Percentiles rank a stretch among this genome's conserved stretches.
Evolutionary conservation across 2,888 invertebrate genomes (phyloP).

Genomic region (Pheosia tremula): DNA sequence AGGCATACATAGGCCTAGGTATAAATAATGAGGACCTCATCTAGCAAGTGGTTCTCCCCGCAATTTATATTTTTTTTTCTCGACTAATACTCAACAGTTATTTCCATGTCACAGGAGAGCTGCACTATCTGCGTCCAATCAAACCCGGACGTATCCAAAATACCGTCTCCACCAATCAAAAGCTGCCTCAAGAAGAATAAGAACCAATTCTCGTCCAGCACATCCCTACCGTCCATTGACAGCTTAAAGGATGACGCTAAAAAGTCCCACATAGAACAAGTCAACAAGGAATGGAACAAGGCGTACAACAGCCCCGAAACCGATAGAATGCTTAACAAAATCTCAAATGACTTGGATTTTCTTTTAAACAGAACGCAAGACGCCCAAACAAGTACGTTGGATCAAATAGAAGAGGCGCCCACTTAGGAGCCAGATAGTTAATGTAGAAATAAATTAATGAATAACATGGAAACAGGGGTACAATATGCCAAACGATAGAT

Average conservation of each 20-base stretch:
- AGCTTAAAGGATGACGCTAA: constrained; percentile 53
- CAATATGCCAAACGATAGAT: constrained; percentile 51
- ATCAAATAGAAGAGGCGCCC: constrained; percentile 72
- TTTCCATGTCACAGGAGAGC: constrained; percentile 42
- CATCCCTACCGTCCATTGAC: constrained; percentile 70
- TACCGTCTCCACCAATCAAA: constrained; percentile 71
- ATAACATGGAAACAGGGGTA: constrained; percentile 70
- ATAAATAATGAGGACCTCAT: no score
- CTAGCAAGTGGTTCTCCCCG: no score
- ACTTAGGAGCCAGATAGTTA: constrained; percentile 54
- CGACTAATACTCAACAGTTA: neutral
- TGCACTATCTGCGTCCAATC: constrained; percentile 74
- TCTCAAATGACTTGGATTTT: constrained; percentile 93
- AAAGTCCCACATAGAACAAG: constrained; percentile 68
- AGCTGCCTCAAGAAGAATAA: constrained; percentile 76
- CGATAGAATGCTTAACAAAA: constrained; percentile 90
- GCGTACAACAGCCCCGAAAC: constrained; percentile 70
- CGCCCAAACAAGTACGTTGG: constrained; percentile 49
- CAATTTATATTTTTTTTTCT: no score
- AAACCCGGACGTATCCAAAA: constrained; percentile 70
- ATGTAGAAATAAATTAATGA: constrained; percentile 36
- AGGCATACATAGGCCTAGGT: no score
- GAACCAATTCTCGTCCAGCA: constrained; percentile 55
- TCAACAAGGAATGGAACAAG: constrained; percentile 69
- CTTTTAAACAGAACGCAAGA: constrained; percentile 87